These are phyloP conservation scores for Seladonia tumulorum DNA, from an alignment of 2,888 invertebrate species.

Conservation along the genomic window DNA sequence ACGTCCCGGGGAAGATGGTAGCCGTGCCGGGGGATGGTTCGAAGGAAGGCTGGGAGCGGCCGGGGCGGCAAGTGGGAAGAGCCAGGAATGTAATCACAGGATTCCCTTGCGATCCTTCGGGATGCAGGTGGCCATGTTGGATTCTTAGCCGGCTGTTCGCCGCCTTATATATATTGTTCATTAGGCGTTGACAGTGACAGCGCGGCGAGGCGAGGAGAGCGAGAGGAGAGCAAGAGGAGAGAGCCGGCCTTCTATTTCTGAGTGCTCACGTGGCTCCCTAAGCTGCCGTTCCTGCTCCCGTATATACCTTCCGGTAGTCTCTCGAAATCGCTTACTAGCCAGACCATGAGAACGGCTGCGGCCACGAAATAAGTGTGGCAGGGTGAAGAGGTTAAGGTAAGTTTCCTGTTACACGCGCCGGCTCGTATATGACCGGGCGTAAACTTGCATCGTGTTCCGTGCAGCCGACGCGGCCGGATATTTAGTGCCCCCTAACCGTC, in stretches of 20 bases:
- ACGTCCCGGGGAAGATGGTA: conserved; percentile 53
- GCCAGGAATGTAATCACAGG: conserved; percentile 84
- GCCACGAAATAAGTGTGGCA: conserved; percentile 68
- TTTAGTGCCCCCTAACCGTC: conserved; percentile 57
- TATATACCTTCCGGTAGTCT: conserved; percentile 47
- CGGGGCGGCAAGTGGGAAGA: conserved; percentile 63
- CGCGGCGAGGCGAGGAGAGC: conserved; percentile 32
- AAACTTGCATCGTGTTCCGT: conserved; percentile 65
- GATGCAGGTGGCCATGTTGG: conserved; percentile 82
- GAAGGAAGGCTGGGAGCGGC: conserved; percentile 34
- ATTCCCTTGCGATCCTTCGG: conserved; percentile 83
- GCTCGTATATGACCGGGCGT: conserved; percentile 61
- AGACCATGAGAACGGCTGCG: conserved; percentile 62
- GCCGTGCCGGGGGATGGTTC: conserved; percentile 25
- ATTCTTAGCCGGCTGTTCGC: conserved; percentile 81
- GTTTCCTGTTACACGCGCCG: conserved; percentile 66
- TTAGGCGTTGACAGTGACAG: conserved; percentile 80
- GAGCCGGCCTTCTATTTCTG: conserved; percentile 66
- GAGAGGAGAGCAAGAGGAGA: not conserved
- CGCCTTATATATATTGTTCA: conserved; percentile 79
- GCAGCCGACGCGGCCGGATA: conserved; percentile 57
- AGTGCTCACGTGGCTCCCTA: conserved; percentile 49
- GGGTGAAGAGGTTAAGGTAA: conserved; percentile 69
- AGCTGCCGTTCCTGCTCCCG: conserved; percentile 12
- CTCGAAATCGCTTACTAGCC: conserved; percentile 60